A percentile compares a stretch with the other conserved stretches of the same genome.
Conservation (phyloP, 2,113 vertebrate genomes). For the Lamprotornis superbus region DNA sequence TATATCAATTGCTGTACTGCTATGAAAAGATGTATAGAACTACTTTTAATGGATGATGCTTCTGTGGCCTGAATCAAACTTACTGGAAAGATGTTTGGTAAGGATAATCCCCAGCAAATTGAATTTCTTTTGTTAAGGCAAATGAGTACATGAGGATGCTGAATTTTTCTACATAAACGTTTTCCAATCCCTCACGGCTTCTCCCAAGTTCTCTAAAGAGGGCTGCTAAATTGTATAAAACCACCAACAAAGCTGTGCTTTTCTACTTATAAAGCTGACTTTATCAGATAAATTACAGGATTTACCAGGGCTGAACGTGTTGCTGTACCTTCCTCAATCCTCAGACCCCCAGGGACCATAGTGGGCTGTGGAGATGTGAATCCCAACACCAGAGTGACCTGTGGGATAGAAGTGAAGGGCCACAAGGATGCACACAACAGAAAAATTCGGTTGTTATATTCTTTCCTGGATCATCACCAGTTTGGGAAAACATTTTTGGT, state of each 20-base stretch:
- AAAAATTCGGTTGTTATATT: not conserved
- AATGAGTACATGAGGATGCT: not conserved
- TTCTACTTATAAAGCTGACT: not conserved
- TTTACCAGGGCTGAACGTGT: not conserved
- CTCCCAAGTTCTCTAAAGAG: not conserved
- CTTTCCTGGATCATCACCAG: not conserved
- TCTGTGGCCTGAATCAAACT: not conserved
- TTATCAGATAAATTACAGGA: not conserved
- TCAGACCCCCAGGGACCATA: rapidly evolving
- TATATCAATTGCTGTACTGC: not conserved
- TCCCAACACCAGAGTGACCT: not conserved
- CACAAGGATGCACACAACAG: not conserved
- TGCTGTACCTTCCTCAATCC: not conserved
- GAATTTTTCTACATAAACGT: not conserved
- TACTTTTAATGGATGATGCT: not conserved
- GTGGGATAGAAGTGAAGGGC: not conserved
- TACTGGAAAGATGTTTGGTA: not conserved
- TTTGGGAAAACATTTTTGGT: not conserved
- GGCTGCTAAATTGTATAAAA: not conserved
- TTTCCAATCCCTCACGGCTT: not conserved
- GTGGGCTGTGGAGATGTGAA: rapidly evolving
- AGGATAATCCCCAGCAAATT: not conserved
- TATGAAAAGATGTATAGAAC: not conserved
- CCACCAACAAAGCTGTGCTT: not conserved
- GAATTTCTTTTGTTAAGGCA: not conserved